phyloP scores from a whole-genome alignment of 2,888 invertebrate genomes.

The Agrochola macilenta region DNA sequence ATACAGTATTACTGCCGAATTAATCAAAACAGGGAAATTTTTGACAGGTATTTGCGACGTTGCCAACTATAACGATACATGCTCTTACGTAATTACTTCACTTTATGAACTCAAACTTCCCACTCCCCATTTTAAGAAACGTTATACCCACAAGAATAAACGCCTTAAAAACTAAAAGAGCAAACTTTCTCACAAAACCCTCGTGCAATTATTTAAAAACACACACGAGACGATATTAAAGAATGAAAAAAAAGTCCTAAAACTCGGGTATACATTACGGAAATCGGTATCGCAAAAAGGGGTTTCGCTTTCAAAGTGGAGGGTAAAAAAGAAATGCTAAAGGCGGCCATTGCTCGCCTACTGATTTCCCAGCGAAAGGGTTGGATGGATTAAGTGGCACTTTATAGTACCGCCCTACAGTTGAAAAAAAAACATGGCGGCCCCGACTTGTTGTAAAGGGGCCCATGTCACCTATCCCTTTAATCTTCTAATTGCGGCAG shows the following conservation, averaged over 20 bases:
- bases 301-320: conserved; percentile 86
- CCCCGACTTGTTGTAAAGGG: conserved; percentile 66
- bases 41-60: too few relatives aligned
- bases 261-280: conserved; percentile 85
- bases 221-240: conserved; percentile 38
- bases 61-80: too few relatives aligned
- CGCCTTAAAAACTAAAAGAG: conserved; percentile 41
- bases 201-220: conserved; percentile 36
- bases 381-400: conserved; percentile 87
- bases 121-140: conserved; percentile 11
- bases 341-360: conserved; percentile 84
- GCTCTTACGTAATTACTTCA: neutral
- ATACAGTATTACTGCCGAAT: too few relatives aligned
- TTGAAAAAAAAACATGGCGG: conserved; percentile 82
- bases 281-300: conserved; percentile 80
- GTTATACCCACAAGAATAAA: conserved; percentile 10
- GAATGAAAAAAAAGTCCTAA: conserved; percentile 52
- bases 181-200: conserved; percentile 44
- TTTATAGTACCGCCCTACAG: conserved; percentile 86
- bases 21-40: too few relatives aligned
- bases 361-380: conserved; percentile 86
- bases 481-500: conserved; percentile 83
- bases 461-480: conserved; percentile 76
- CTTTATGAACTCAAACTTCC: neutral
- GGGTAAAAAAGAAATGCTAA: conserved; percentile 78